These are phyloP conservation scores for Icerya purchasi DNA, from an alignment of 2,888 invertebrate genomes.

Conservation along the genomic window DNA sequence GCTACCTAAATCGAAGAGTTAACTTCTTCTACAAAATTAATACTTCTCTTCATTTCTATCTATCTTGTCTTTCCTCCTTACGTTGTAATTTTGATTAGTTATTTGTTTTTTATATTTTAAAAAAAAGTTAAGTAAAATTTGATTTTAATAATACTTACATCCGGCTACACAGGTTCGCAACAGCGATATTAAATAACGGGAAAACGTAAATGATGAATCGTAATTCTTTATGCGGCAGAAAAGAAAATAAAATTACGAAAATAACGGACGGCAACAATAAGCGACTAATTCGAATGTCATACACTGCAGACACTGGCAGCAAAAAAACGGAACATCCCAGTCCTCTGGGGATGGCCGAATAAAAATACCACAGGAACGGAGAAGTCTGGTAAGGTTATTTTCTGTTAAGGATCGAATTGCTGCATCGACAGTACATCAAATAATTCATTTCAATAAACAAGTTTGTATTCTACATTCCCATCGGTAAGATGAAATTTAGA, in stretches of 20 bases:
- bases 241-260: slow-evolving; percentile 77
- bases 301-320: slow-evolving; percentile 50
- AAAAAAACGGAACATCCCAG: slow-evolving; percentile 60
- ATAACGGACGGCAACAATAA: slow-evolving; percentile 45
- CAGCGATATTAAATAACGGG: slow-evolving; percentile 74
- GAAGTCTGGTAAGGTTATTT: slow-evolving; percentile 41
- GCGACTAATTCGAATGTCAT: slow-evolving; percentile 47
- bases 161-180: slow-evolving; percentile 67
- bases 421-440: background rate
- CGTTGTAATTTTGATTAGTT: too few relatives aligned
- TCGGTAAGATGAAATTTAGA: too few relatives aligned
- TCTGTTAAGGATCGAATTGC: background rate
- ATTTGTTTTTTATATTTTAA: too few relatives aligned
- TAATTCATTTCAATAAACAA: background rate
- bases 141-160: too few relatives aligned
- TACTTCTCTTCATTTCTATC: too few relatives aligned
- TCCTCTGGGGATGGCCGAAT: slow-evolving; percentile 85
- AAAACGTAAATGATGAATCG: slow-evolving; percentile 94
- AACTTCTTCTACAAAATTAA: too few relatives aligned
- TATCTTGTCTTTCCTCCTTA: too few relatives aligned
- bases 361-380: slow-evolving; percentile 95
- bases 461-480: too few relatives aligned
- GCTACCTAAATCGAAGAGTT: too few relatives aligned
- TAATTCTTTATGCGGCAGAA: slow-evolving; percentile 92
- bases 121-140: too few relatives aligned